phyloP scores from a whole-genome alignment of 2,797 vertebrate genomes.

The Discoglossus pictus region DNA sequence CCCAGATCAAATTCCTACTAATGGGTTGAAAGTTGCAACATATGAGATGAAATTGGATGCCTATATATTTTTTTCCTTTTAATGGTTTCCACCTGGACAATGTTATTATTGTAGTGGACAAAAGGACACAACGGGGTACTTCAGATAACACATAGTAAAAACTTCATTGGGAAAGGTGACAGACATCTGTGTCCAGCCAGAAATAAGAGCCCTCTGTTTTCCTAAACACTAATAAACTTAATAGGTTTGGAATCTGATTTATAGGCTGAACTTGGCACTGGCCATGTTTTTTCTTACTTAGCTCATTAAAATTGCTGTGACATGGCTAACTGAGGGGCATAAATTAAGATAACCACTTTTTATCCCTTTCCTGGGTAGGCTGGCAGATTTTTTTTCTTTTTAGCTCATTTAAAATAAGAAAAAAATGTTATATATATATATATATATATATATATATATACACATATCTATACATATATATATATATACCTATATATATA shows the following conservation, averaged over 20 bases:
- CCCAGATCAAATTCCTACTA: conserved; percentile 65
- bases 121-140: conserved; percentile 51
- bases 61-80: conserved; percentile 57
- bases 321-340: conserved; percentile 4
- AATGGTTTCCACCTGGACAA: conserved; percentile 65
- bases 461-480: no score
- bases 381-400: conserved; percentile 39
- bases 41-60: conserved; percentile 65
- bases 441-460: no score
- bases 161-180: conserved; percentile 54
- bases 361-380: conserved; percentile 37
- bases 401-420: conserved; percentile 11
- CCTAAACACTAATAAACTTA: conserved; percentile 25
- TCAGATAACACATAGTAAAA: conserved; percentile 64
- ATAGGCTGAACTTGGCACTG: background rate
- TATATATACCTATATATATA: no score
- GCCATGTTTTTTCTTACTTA: background rate
- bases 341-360: conserved; percentile 39
- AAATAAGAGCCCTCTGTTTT: conserved; percentile 42
- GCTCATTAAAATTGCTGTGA: conserved; percentile 32
- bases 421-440: no score
- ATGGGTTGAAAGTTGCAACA: conserved; percentile 63
- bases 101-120: conserved; percentile 62
- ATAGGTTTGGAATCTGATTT: conserved; percentile 30
- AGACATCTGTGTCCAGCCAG: conserved; percentile 29